phyloP scores from a whole-genome alignment of 2,888 invertebrate genomes.

The Rhagonycha fulva region DNA sequence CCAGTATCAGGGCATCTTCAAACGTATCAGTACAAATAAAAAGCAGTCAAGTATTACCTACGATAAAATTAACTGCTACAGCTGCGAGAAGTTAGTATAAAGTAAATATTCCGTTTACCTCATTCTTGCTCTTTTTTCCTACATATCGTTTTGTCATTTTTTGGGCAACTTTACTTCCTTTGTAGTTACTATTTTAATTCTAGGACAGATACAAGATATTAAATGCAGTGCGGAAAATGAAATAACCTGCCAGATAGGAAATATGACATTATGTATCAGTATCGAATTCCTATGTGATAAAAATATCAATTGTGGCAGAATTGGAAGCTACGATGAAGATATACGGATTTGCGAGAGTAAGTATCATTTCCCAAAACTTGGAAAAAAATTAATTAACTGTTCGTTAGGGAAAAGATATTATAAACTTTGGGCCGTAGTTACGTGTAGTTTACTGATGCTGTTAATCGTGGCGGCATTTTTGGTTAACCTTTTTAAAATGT shows the following conservation, averaged over 20 bases:
- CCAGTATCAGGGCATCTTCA: not conserved
- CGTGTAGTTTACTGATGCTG: constrained; percentile 2
- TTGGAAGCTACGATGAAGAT: constrained; percentile 33
- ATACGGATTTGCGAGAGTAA: constrained; percentile 23
- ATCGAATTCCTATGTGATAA: constrained; percentile 33
- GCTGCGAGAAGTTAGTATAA: constrained; percentile 28
- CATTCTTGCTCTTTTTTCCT: not conserved
- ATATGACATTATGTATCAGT: constrained; percentile 31
- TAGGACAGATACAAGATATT: constrained; percentile 18
- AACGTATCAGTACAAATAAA: not conserved
- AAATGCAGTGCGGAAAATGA: constrained; percentile 21
- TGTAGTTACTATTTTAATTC: constrained; percentile 7
- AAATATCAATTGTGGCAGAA: constrained; percentile 35
- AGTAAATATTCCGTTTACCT: not conserved
- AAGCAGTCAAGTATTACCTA: constrained; percentile 7
- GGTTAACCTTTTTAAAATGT: constrained; percentile 7
- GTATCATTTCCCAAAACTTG: not conserved
- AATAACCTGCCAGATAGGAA: constrained; percentile 25
- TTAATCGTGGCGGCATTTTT: constrained; percentile 3
- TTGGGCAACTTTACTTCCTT: not conserved
- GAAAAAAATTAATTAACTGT: not conserved
- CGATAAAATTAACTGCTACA: constrained; percentile 32
- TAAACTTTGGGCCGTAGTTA: constrained; percentile 10
- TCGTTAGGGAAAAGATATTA: constrained; percentile 8
- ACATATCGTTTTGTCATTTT: too few species aligned